phyloP scores from a whole-genome alignment of 1,140 invertebrate genomes.

The Eumeta japonica region DNA sequence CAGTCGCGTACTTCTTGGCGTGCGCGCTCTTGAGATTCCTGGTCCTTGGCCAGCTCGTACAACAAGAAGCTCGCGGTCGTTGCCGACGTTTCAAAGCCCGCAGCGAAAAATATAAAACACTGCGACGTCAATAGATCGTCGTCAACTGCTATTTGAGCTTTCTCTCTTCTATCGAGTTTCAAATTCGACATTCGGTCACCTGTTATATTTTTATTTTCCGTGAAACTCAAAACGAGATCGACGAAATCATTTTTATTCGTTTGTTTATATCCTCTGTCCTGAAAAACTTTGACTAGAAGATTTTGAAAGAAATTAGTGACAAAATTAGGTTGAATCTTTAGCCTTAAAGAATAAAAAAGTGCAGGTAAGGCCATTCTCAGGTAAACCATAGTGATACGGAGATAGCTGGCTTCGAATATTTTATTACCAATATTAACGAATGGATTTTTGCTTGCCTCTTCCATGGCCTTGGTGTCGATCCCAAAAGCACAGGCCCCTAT shows the following conservation, averaged over 20 bases:
- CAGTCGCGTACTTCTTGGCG: slow-evolving; percentile 55
- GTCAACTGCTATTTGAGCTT: slow-evolving; percentile 8
- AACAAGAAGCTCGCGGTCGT: slow-evolving; percentile 46
- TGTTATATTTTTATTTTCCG: slow-evolving; percentile 9
- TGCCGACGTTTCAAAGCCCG: slow-evolving; percentile 57
- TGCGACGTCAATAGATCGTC: slow-evolving; percentile 62
- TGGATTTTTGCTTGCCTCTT: slow-evolving; percentile 31
- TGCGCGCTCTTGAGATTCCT: slow-evolving; percentile 46
- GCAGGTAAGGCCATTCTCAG: slow-evolving; percentile 11
- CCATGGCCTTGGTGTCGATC: slow-evolving; percentile 52
- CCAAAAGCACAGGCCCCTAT: slow-evolving; percentile 60
- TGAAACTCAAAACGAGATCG: slow-evolving; percentile 16
- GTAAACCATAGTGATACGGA: slow-evolving; percentile 2
- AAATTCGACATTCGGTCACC: slow-evolving; percentile 12
- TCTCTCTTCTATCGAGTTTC: slow-evolving; percentile 7
- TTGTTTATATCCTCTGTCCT: slow-evolving; percentile 9
- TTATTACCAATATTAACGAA: slow-evolving; percentile 46
- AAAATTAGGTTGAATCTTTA: slow-evolving; percentile 3
- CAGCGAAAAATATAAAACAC: slow-evolving; percentile 65
- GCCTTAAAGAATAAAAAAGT: slow-evolving; percentile 13
- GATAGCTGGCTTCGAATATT: slow-evolving; percentile 11
- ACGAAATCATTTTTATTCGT: slow-evolving; percentile 16
- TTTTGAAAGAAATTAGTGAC: slow-evolving; percentile 10
- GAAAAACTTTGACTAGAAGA: slow-evolving; percentile 9
- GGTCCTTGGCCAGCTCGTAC: slow-evolving; percentile 52